Evolutionary conservation across 2,113 vertebrate genomes (phyloP).

Genomic region (Garra rufa): DNA sequence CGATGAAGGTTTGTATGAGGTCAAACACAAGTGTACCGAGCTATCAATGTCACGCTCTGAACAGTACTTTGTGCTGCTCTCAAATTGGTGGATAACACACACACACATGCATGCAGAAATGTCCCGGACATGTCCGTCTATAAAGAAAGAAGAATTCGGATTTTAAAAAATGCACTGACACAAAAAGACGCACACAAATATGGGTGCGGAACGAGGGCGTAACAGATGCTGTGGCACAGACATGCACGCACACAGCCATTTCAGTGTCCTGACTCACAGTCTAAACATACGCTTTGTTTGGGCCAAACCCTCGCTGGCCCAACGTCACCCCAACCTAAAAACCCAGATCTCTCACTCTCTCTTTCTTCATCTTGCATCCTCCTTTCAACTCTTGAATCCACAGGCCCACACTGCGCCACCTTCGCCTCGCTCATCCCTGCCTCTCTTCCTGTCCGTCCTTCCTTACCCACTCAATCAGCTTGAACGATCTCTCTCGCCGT

Average conservation of each 20-base stretch:
- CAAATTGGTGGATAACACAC: slow-evolving; percentile 71
- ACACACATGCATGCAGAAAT: background rate
- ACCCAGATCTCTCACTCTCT: slow-evolving; percentile 32
- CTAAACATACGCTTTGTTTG: slow-evolving; percentile 47
- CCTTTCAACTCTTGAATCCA: slow-evolving; percentile 48
- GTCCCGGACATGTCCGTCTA: background rate
- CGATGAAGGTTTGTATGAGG: slow-evolving; percentile 79
- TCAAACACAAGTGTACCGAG: slow-evolving; percentile 98
- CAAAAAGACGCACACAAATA: slow-evolving; percentile 31
- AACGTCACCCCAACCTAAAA: slow-evolving; percentile 43
- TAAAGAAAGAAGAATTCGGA: background rate
- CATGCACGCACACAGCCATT: slow-evolving; percentile 40
- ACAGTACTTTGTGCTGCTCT: slow-evolving; percentile 95
- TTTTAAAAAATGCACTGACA: background rate
- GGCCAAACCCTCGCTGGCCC: slow-evolving; percentile 51
- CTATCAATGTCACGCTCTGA: slow-evolving; percentile 87
- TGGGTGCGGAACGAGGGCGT: slow-evolving; percentile 50
- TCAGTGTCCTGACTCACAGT: slow-evolving; percentile 54
- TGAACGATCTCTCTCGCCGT: slow-evolving; percentile 1
- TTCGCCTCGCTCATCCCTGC: slow-evolving; percentile 46
- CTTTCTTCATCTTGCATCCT: background rate
- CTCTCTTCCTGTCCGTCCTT: slow-evolving; percentile 17
- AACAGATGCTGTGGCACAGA: slow-evolving; percentile 47
- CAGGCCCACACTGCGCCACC: slow-evolving; percentile 67
- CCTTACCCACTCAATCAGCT: slow-evolving; percentile 27